Evolutionary conservation across 2,797 vertebrate genomes (phyloP), one percentile per base, ranked within the genome.

Genomic region (Chromis chromis): DNA sequence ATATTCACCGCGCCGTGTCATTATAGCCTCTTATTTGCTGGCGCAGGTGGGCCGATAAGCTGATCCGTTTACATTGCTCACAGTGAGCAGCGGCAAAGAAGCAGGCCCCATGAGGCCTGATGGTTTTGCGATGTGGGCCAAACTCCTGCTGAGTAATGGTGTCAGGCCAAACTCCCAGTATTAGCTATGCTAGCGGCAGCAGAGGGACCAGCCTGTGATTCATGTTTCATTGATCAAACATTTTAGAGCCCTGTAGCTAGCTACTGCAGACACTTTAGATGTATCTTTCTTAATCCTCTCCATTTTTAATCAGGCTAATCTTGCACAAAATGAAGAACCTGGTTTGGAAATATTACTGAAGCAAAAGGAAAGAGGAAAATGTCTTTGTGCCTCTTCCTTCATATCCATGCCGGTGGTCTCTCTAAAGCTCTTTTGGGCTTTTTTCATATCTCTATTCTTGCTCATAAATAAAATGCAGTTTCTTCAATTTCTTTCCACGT

Each of bases 141-240:
- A 78, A 76, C 85, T 88, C 86, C 89, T 88, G 90, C 91, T 91
- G 94, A 92, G 90, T 87, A 86, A 88, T 86, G 80, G 76, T 79
- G 80, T 83, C 74, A 67, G 79, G 87, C 90, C 90, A 88, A 86
- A 85, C 85, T 90, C 80, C 76, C 76, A 50, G 89, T 84, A 86
- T 89, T 79, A 92, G 89, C 79, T 73, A 75, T 78, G 75, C 85
- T 77, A 73, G 83, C 78, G 54, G 84, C 82, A 80, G 79, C 83
- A 63, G 72, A 76, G 85, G 84, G 79, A 87, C 81, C 78, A 65
- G 42, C 78, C 78, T 81, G 82, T 87, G 86, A 91, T 89, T 94
- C 91, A 91, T 90, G 86, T 88, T 88, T 88, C 89, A 91, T 94
- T 92, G 91, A 92, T 94, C 91, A 92, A 89, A 93, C 83, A 89